Evolutionary conservation across 2,113 vertebrate genomes (phyloP), one percentile per base, ranked within the genome.

Genomic region (Lampris incognitus): DNA sequence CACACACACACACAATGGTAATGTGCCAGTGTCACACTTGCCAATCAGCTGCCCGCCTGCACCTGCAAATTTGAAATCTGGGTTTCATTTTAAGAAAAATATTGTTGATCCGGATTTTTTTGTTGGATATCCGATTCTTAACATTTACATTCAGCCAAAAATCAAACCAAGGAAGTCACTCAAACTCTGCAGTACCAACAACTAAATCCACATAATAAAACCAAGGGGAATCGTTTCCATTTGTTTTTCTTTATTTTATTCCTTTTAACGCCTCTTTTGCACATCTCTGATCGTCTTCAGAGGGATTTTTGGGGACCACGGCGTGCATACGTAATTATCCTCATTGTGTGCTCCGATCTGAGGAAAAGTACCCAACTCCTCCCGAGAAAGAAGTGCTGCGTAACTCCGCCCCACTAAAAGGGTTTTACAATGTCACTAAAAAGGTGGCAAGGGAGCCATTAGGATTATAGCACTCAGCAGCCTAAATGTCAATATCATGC

Each of bases 361-460:
- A 56, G 51, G 51, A 72, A 69, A 80, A 79, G 38, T 58, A 46
- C 24, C 24, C 49, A 1, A 41, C 49, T 63, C 48, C 57, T 80
- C 40, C 63, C 0, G 74, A 72, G 58, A 60, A 74, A 44, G 4
- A 24, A 67, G 68, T 0, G 13, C 63, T 82, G 24, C 24, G 24
- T 24, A 42, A 60, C 56, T 83, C 63, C 82, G 73, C 56, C 75
- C 51, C 8, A 64, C 69, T 73, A 10, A 76, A 64, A 84, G 39
- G 42, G 24, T 54, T 76, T 57, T 38, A 66, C 36, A 55, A 52
- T 64, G n/a, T 5, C 13, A 3, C 10, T 56, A 51, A 75, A 74
- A 78, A 52, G 59, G 60, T 60, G 50, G 11, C 11, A 36, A 69
- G 41, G 41, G 59, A 73, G 51, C 6, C 46, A 40, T 54, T 72